phyloP scores from a whole-genome alignment of 2,113 vertebrate species.

The Pitta sordida region DNA sequence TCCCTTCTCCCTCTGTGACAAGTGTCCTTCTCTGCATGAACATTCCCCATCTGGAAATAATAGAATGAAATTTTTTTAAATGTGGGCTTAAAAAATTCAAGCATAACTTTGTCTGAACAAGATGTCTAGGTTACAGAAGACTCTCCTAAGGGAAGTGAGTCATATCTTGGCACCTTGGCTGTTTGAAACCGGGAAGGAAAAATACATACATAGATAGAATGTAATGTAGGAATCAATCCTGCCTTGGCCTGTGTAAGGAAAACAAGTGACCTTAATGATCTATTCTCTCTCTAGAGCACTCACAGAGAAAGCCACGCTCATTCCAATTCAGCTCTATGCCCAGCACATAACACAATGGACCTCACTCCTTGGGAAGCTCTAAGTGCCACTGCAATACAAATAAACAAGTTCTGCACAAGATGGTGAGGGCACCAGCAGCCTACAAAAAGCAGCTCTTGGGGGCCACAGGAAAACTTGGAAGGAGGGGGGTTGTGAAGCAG shows the following conservation, averaged over 20 bases:
- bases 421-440: conserved; percentile 52
- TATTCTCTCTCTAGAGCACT: conserved; percentile 67
- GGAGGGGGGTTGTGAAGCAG: neutral
- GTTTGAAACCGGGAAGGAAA: conserved; percentile 19
- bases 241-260: conserved; percentile 46
- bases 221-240: conserved; percentile 59
- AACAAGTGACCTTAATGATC: conserved; percentile 68
- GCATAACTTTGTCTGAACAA: neutral
- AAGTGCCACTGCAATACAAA: conserved; percentile 55
- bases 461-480: conserved; percentile 6
- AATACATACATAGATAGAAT: conserved; percentile 26
- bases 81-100: neutral
- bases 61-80: neutral
- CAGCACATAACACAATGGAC: conserved; percentile 50
- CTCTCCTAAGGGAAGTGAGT: neutral
- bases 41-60: neutral
- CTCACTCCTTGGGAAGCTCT: conserved; percentile 53
- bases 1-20: neutral
- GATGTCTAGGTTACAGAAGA: neutral
- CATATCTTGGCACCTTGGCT: neutral
- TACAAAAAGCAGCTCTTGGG: conserved; percentile 43
- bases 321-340: conserved; percentile 55
- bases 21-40: neutral
- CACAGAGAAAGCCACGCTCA: conserved; percentile 50
- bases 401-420: conserved; percentile 61